phyloP scores from a whole-genome alignment of 1,140 invertebrate species.

The Macrobrachium nipponense region DNA sequence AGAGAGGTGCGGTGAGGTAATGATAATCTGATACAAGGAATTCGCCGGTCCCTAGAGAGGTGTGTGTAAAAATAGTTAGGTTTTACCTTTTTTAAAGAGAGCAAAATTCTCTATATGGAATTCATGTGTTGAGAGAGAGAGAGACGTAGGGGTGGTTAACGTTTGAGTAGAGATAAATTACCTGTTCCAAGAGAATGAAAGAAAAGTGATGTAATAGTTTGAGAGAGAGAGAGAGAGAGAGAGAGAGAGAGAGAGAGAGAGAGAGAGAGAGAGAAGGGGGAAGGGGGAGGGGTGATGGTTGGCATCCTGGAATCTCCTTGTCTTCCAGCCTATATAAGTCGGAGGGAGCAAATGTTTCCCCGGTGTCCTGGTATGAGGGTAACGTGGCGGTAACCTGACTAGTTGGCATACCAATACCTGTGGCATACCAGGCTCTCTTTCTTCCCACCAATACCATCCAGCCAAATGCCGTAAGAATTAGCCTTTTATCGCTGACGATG shows the following conservation, averaged over 20 bases:
- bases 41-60: background rate
- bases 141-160: no score
- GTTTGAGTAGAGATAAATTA: no score
- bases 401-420: conserved; percentile 51
- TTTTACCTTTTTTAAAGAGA: no score
- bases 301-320: background rate
- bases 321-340: background rate
- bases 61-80: background rate
- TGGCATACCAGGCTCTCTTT: conserved; percentile 45
- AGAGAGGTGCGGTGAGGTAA: background rate
- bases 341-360: conserved; percentile 22
- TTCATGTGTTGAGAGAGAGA: no score
- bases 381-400: conserved; percentile 28
- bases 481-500: conserved; percentile 43
- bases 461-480: conserved; percentile 51
- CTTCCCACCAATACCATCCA: conserved; percentile 42
- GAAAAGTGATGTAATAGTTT: no score
- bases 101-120: no score
- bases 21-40: background rate
- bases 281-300: background rate
- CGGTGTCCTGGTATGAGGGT: conserved; percentile 33
- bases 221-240: conserved; percentile 14
- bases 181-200: no score
- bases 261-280: background rate
- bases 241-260: conserved; percentile 23